Base-by-base conservation (phyloP, 2,888 invertebrate species). In the Caenorhabditis imperialis region DNA sequence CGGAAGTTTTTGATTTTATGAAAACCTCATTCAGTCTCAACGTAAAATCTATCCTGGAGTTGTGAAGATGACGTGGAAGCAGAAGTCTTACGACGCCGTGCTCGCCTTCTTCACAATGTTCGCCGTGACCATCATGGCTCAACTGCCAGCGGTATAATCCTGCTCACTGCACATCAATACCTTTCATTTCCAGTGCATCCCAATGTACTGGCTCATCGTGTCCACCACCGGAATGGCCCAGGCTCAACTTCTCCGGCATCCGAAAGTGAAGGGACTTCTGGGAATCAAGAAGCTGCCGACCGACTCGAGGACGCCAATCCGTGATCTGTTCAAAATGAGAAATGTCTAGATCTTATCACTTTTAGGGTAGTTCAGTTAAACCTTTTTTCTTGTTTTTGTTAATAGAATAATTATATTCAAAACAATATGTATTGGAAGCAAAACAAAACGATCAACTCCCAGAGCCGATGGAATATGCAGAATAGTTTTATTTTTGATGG, bases 101-200 rank as follows among this genome's bases (percentile, higher is more conserved):
- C 75, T 86, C 12, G 85, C 78, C 1, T 82, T 81, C 48, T 78
- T 85, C 65, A 84, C 84, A 12, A 57, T 83, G 44, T 77, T 80
- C 44, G 85, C 82, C 7, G 83, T 84, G 6, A 57, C 79, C 2
- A 85, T 86, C 40, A 85, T 86, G 86, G 62, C 79, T 12, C 78
- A 84, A 33, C 63, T 86, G 18, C 85, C 85, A 25, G 85, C 84
- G 48, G 85, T 85, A 44, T n/a, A n/a, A n/a, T n/a, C n/a, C n/a
- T n/a, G n/a, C n/a, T n/a, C n/a, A n/a, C n/a, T n/a, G n/a, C n/a
- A n/a, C n/a, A n/a, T n/a, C n/a, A n/a, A n/a, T n/a, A n/a, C n/a
- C n/a, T n/a, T n/a, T n/a, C n/a, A n/a, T n/a, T n/a, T n/a, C n/a
- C 62, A 86, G 86, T 82, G 84, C 57, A 84, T 86, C 35, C 82